Evolutionary conservation across 30 jellyfish, hydroid and myxozoan genomes (phyloP), one percentile per base, ranked within the genome.

Genomic region (Hydra vulgaris): DNA sequence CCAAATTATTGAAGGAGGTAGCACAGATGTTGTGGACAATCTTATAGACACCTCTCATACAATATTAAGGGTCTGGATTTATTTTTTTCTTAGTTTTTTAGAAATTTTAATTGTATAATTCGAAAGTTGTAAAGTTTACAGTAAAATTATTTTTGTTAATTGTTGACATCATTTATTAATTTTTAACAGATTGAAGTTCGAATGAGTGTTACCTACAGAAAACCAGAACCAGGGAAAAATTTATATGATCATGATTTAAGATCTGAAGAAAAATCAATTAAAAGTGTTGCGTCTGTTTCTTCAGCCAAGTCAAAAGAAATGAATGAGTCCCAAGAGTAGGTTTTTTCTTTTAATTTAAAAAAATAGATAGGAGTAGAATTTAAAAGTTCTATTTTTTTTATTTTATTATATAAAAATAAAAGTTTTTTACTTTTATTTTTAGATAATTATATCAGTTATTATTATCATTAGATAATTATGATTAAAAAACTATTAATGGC

Each of bases 281-380:
- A 80, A 70, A 80, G 87, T 74, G 71, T 52, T 23, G 4, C 66
- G 83, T 21, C 87, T n/a, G 66, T 73, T 8, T 66, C 83, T 17
- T 61, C 87, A 22, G 21, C 26, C 18, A 70, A 66, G 18, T 15
- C 20, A 27, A 89, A 82, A 18, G 71, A 74, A 15, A 56, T 71
- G 8, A 88, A 83, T 76, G 27, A 72, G 53, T 86, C 75, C 25
- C 90, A 88, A 53, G 96, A 88, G 96, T 88, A 67, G 54, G 85
- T 27, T 73, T 22, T 73, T 21, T 12, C 17, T 7, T 12, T 73
- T 12, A 12, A 5, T 73, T 12, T 8, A 73, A 24, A 22, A 8
- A 12, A 8, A 73, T 8, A 16, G 21, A 53, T 8, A 17, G 19
- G 19, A 61, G 20, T 61, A 17, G 0, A 61, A 61, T 21, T 61